Conservation (phyloP, 2,888 invertebrate genomes). For the Phortica magna region DNA sequence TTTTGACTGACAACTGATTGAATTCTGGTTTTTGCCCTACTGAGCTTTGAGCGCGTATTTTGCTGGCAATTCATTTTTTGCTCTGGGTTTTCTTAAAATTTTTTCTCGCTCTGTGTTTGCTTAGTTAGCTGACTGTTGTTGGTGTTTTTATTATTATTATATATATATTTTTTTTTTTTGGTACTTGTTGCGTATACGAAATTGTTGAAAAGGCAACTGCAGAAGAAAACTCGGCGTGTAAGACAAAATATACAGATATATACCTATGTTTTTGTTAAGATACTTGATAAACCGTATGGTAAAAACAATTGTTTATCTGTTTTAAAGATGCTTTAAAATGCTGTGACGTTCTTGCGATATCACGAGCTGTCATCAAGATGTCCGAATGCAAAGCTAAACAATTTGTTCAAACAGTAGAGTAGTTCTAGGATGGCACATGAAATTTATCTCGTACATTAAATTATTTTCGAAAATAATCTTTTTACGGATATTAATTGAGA, state of each 20-base stretch:
- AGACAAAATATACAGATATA: not conserved
- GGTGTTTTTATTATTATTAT: not conserved
- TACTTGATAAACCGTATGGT: not conserved
- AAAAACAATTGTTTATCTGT: not conserved
- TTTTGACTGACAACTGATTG: slow-evolving; percentile 41
- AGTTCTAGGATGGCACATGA: too few relatives aligned
- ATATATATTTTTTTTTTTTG: not conserved
- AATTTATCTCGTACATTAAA: too few relatives aligned
- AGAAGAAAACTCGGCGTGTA: too few relatives aligned
- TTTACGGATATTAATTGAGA: too few relatives aligned
- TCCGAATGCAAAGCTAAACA: too few relatives aligned
- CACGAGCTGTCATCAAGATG: not conserved
- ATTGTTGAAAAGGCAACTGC: not conserved
- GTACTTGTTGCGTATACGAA: not conserved
- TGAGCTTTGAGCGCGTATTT: slow-evolving; percentile 1
- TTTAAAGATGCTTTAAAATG: not conserved
- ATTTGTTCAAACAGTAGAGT: too few relatives aligned
- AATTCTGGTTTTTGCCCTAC: slow-evolving; percentile 35
- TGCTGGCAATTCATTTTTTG: slow-evolving; percentile 1
- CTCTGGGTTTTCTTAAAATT: not conserved
- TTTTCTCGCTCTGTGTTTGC: not conserved
- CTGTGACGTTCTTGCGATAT: not conserved
- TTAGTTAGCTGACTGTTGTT: too few relatives aligned
- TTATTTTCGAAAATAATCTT: too few relatives aligned
- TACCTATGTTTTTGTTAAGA: not conserved